These are phyloP conservation scores for Vanacampus margaritifer DNA, from an alignment of 2,113 vertebrate genomes.

Conservation along the genomic window DNA sequence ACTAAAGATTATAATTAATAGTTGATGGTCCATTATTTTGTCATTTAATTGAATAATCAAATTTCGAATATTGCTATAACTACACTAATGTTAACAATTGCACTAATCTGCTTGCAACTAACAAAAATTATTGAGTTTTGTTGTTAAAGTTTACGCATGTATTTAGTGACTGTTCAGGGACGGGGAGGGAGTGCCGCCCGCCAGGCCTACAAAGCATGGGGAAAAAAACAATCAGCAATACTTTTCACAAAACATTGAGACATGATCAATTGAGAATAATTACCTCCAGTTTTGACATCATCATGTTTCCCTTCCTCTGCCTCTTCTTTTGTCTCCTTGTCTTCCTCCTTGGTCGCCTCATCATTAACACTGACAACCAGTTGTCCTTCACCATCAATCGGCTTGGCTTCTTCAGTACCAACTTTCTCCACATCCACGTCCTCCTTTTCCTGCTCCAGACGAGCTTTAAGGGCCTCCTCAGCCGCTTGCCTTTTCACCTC, in stretches of 20 bases:
- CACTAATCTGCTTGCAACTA: too few species aligned
- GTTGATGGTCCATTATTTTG: too few species aligned
- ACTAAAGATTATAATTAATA: too few species aligned
- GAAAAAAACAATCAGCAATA: background rate
- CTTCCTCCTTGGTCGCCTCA: conserved; percentile 43
- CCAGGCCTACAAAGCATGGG: background rate
- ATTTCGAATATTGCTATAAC: too few species aligned
- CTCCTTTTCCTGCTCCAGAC: conserved; percentile 68
- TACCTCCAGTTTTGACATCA: conserved; percentile 58
- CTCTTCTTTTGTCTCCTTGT: conserved; percentile 46
- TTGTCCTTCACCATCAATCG: conserved; percentile 56
- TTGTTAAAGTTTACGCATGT: too few species aligned
- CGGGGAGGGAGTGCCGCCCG: too few species aligned
- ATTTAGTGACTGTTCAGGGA: too few species aligned
- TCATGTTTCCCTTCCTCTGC: conserved; percentile 56
- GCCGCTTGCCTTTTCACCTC: conserved; percentile 75
- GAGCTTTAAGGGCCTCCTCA: conserved; percentile 77
- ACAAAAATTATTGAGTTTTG: too few species aligned
- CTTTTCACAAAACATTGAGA: background rate
- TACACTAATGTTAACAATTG: too few species aligned
- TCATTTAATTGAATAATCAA: too few species aligned
- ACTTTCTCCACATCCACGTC: conserved; percentile 56
- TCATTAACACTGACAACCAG: conserved; percentile 65
- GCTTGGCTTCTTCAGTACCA: conserved; percentile 66
- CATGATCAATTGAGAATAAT: background rate